Evolutionary conservation across 1,140 invertebrate species (phyloP).

Genomic region (Danaus plexippus): DNA sequence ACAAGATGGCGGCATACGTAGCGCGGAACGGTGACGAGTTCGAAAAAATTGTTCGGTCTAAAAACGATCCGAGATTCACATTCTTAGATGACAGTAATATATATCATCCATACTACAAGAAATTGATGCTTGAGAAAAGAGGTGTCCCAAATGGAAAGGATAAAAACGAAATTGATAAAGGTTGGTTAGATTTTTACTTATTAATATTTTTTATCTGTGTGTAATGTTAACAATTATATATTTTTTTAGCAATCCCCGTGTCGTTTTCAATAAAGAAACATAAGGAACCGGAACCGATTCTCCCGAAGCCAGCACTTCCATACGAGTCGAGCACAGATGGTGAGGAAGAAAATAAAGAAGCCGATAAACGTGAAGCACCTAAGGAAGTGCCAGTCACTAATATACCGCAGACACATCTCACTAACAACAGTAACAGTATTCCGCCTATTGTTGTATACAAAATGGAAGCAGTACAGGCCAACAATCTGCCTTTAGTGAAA

Average conservation of each 20-base stretch:
- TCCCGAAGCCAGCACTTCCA: slow-evolving; percentile 79
- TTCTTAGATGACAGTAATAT: slow-evolving; percentile 83
- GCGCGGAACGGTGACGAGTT: slow-evolving; percentile 95
- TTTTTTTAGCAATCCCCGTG: slow-evolving; percentile 74
- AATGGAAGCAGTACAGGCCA: slow-evolving; percentile 34
- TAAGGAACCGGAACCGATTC: slow-evolving; percentile 78
- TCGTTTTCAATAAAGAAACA: slow-evolving; percentile 87
- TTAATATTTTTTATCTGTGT: slow-evolving; percentile 10
- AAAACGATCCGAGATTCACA: slow-evolving; percentile 88
- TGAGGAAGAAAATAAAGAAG: slow-evolving; percentile 58
- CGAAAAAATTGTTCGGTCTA: slow-evolving; percentile 88
- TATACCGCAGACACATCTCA: slow-evolving; percentile 18
- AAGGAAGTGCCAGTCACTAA: slow-evolving; percentile 31
- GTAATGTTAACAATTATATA: slow-evolving; percentile 1
- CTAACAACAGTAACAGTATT: slow-evolving; percentile 26
- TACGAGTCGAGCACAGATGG: slow-evolving; percentile 83
- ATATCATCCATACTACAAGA: slow-evolving; percentile 84
- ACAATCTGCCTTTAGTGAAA: slow-evolving; percentile 35
- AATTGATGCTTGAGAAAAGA: slow-evolving; percentile 52
- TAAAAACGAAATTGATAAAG: slow-evolving; percentile 58
- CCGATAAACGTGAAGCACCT: slow-evolving; percentile 25
- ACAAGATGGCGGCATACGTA: slow-evolving; percentile 96
- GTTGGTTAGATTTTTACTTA: slow-evolving; percentile 42
- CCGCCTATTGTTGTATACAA: slow-evolving; percentile 55
- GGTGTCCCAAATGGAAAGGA: slow-evolving; percentile 42